A percentile compares a stretch with the other conserved stretches of the same genome.
These are phyloP conservation scores for Rosalia funebris DNA, from an alignment of 2,888 invertebrate species.

Conservation along the genomic window DNA sequence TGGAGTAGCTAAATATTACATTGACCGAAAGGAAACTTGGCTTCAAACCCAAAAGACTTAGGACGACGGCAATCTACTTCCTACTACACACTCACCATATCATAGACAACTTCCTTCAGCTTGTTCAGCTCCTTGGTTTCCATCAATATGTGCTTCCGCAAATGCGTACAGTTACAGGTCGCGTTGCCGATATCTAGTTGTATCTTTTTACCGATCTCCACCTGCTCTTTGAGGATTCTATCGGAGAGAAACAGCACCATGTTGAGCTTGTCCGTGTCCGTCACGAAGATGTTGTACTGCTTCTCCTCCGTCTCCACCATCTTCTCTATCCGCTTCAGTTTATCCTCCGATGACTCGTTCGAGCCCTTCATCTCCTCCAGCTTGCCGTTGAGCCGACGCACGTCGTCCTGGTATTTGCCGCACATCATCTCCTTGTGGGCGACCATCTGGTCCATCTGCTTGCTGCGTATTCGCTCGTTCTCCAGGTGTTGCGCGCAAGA, in stretches of 20 bases:
- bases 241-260: constrained; percentile 39
- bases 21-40: too few species aligned
- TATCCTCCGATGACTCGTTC: constrained; percentile 64
- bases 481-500: constrained; percentile 60
- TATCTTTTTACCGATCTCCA: constrained; percentile 53
- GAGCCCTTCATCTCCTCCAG: constrained; percentile 66
- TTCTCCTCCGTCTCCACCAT: constrained; percentile 69
- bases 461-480: constrained; percentile 53
- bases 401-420: constrained; percentile 43
- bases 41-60: not conserved
- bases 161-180: constrained; percentile 65
- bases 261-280: constrained; percentile 48
- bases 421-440: constrained; percentile 45
- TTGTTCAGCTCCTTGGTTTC: constrained; percentile 66
- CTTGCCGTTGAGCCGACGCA: constrained; percentile 64
- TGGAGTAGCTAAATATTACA: too few species aligned
- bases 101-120: constrained; percentile 71
- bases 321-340: constrained; percentile 69
- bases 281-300: constrained; percentile 35
- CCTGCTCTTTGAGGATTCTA: constrained; percentile 43
- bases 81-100: constrained; percentile 65
- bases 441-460: constrained; percentile 49
- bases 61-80: not conserved
- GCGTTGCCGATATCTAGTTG: constrained; percentile 67
- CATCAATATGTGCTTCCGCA: constrained; percentile 64